These are phyloP conservation scores for Rhagoletis pomonella DNA, from an alignment of 1,140 invertebrate genomes.

Conservation along the genomic window DNA sequence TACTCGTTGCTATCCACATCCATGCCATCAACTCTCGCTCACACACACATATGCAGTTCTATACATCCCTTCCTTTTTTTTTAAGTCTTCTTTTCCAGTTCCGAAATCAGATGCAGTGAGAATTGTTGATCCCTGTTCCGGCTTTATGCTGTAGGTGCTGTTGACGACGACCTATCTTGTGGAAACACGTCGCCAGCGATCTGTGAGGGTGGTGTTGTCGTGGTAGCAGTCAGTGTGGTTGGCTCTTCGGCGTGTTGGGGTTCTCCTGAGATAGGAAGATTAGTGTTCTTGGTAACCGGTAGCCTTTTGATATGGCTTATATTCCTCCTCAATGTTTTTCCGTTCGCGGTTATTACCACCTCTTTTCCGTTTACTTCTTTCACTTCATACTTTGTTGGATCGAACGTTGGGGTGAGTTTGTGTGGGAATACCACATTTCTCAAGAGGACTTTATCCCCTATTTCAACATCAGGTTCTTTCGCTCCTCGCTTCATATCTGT, in stretches of 20 bases:
- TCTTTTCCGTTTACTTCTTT: not conserved
- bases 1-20: too few species aligned
- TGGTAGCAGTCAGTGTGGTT: too few species aligned
- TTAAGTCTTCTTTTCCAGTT: too few species aligned
- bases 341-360: not conserved
- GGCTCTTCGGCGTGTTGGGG: not conserved
- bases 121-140: too few species aligned
- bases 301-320: constrained; percentile 37
- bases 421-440: constrained; percentile 29
- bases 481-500: constrained; percentile 4
- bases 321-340: not conserved
- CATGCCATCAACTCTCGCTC: too few species aligned
- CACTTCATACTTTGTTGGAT: not conserved
- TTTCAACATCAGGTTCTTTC: not conserved
- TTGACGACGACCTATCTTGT: too few species aligned
- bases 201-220: too few species aligned
- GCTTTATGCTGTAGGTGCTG: too few species aligned
- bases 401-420: constrained; percentile 36
- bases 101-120: too few species aligned
- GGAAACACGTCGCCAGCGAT: too few species aligned
- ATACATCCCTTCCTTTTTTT: too few species aligned
- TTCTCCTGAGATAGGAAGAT: not conserved
- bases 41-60: too few species aligned
- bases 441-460: constrained; percentile 24
- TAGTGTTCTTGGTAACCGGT: not conserved